A percentile compares a stretch with the other conserved stretches of the same genome.
These are phyloP conservation scores for Fopius arisanus DNA, from an alignment of 1,140 invertebrate genomes.

Conservation along the genomic window DNA sequence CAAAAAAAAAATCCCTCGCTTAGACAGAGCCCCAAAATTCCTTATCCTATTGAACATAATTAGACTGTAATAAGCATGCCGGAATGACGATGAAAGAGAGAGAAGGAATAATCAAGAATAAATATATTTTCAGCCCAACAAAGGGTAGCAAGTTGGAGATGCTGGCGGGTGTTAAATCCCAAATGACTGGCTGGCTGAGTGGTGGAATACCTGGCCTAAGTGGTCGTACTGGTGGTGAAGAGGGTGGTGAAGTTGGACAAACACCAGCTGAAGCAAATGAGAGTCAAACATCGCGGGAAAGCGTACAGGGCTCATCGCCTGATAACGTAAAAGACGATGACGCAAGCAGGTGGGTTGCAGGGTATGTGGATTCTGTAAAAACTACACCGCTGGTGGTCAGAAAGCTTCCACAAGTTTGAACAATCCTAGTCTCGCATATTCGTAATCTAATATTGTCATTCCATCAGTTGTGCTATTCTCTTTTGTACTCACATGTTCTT, in stretches of 20 bases:
- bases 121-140: constrained; percentile 67
- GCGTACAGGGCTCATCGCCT: constrained; percentile 61
- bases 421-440: constrained; percentile 25
- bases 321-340: constrained; percentile 77
- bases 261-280: constrained; percentile 60
- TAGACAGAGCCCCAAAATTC: neutral
- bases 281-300: constrained; percentile 59
- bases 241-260: constrained; percentile 55
- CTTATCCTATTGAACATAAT: neutral
- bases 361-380: constrained; percentile 47
- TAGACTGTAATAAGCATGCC: neutral
- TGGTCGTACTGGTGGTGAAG: constrained; percentile 62
- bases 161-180: constrained; percentile 82
- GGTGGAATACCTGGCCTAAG: constrained; percentile 74
- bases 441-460: constrained; percentile 1
- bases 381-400: constrained; percentile 36
- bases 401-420: constrained; percentile 18
- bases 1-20: neutral
- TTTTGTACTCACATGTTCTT: constrained; percentile 18
- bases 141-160: constrained; percentile 78
- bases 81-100: neutral
- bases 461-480: neutral
- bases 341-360: constrained; percentile 69
- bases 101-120: neutral
- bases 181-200: constrained; percentile 82